A percentile compares a stretch with the other conserved stretches of the same genome.
These are phyloP conservation scores for Chauna torquata DNA, from an alignment of 2,113 vertebrate genomes.

Conservation along the genomic window DNA sequence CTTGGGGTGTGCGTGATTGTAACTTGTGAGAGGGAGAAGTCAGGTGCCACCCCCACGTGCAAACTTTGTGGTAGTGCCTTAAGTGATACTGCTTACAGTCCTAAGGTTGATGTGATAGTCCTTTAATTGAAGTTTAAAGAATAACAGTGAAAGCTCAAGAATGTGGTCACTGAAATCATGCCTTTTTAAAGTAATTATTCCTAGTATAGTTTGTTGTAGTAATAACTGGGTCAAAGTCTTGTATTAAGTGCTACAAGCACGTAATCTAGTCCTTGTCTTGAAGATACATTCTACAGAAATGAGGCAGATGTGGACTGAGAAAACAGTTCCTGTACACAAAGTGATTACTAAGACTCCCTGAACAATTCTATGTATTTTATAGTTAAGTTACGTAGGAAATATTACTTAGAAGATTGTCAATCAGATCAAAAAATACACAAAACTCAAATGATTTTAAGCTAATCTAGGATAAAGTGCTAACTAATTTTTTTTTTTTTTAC, in stretches of 20 bases:
- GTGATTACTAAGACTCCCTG: background rate
- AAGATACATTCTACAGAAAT: background rate
- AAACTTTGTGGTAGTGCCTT: background rate
- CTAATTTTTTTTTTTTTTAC: background rate
- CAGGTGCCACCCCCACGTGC: rapidly evolving
- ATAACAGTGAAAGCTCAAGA: background rate
- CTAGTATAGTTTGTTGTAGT: background rate
- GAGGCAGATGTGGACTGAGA: background rate
- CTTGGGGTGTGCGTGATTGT: background rate
- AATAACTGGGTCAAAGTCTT: background rate
- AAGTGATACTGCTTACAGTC: background rate
- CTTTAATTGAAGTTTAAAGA: background rate
- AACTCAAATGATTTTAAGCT: background rate
- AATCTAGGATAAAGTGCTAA: background rate
- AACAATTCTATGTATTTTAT: background rate
- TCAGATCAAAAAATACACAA: background rate
- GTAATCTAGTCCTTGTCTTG: background rate
- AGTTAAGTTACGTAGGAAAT: background rate
- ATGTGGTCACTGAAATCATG: background rate
- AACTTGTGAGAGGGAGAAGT: background rate
- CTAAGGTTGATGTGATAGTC: background rate
- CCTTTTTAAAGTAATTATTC: background rate
- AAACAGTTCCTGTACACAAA: background rate
- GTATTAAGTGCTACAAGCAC: background rate
- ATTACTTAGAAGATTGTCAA: background rate